A percentile compares a stretch with the other conserved stretches of the same genome.
Conservation (phyloP, 2,888 invertebrate species). For the Perizoma flavofasciatum region DNA sequence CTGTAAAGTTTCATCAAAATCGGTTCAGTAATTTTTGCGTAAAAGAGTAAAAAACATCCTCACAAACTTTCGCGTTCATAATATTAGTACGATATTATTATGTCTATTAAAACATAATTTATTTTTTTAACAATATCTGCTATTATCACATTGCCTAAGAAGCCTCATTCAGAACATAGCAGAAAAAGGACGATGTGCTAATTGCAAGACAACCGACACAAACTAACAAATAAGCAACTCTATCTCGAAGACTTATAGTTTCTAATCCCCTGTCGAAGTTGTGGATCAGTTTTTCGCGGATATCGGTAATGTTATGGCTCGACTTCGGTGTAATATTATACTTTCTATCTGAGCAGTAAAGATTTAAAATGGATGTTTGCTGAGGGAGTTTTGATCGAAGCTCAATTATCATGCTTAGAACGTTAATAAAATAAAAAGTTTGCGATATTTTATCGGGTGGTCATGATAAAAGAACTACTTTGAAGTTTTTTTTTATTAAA, state of each 20-base stretch:
- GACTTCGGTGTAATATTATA: constrained; percentile 24
- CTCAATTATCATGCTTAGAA: constrained; percentile 39
- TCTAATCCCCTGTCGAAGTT: constrained; percentile 22
- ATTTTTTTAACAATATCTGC: constrained; percentile 1
- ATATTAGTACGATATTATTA: no score
- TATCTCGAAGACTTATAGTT: constrained; percentile 1
- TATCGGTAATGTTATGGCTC: constrained; percentile 42
- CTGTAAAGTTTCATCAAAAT: no score
- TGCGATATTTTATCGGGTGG: constrained; percentile 12
- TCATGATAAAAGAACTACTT: background rate
- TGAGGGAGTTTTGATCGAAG: constrained; percentile 34
- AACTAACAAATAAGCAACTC: constrained; percentile 6
- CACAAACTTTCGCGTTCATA: no score
- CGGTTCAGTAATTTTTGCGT: no score
- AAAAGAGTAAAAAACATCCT: no score
- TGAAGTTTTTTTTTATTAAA: background rate
- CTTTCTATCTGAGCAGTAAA: background rate
- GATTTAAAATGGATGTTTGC: constrained; percentile 22
- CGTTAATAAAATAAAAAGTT: constrained; percentile 39
- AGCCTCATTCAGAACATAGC: constrained; percentile 39
- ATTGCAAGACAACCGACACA: constrained; percentile 46
- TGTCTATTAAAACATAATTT: no score
- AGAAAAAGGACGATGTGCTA: constrained; percentile 47
- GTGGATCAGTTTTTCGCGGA: constrained; percentile 33
- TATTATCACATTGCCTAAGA: background rate